A percentile compares a stretch with the other conserved stretches of the same genome.
Conservation (phyloP, 2,888 invertebrate species). For the Orchesellides sinensis region DNA sequence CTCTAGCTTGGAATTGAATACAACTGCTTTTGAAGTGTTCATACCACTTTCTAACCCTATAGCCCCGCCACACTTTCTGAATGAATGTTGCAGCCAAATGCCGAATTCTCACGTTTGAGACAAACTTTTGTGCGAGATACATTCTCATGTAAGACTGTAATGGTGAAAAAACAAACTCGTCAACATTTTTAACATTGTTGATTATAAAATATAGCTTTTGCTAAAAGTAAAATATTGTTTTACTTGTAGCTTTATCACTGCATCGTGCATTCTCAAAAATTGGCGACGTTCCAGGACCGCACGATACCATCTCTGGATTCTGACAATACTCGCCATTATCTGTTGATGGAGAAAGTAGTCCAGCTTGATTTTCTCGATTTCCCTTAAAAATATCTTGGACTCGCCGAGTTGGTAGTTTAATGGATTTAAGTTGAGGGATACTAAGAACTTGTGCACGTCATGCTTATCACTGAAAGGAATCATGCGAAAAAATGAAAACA, state of each 20-base stretch:
- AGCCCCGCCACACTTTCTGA: constrained; percentile 88
- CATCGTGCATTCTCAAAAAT: constrained; percentile 85
- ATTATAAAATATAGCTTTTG: not conserved
- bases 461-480: constrained; percentile 84
- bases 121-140: constrained; percentile 81
- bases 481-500: constrained; percentile 25
- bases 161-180: constrained; percentile 71
- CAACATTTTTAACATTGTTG: not conserved
- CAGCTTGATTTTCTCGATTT: constrained; percentile 94
- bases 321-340: constrained; percentile 94
- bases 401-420: constrained; percentile 94
- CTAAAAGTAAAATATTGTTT: not conserved
- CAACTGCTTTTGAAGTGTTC: constrained; percentile 81
- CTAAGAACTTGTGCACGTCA: constrained; percentile 90
- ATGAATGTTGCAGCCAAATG: constrained; percentile 81
- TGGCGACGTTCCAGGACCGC: constrained; percentile 87
- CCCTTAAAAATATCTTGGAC: constrained; percentile 95
- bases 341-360: constrained; percentile 95
- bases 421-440: constrained; percentile 88
- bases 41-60: constrained; percentile 83
- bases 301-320: constrained; percentile 94
- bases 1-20: constrained; percentile 84
- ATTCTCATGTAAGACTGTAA: constrained; percentile 85
- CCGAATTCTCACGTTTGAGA: constrained; percentile 76
- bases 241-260: constrained; percentile 86